These are phyloP conservation scores for Phyllostomus discolor DNA, from an alignment of 2,113 vertebrate species.

Conservation along the genomic window DNA sequence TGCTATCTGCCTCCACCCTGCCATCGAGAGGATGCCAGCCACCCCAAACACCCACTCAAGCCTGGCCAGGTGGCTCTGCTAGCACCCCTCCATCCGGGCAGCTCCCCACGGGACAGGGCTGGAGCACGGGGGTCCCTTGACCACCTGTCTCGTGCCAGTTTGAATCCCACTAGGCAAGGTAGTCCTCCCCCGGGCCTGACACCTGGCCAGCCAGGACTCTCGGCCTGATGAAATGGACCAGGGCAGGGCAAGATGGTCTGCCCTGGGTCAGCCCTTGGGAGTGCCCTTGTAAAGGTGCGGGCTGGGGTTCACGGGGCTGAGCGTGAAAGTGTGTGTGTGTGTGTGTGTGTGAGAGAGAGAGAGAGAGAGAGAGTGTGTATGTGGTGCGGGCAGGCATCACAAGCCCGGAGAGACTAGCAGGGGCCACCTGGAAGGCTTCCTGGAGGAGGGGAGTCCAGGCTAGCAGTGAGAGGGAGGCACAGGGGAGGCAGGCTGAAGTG, in stretches of 20 bases:
- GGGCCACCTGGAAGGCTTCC: constrained; percentile 17
- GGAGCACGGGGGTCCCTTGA: not conserved
- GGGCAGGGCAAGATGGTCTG: not conserved
- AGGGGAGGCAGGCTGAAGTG: not conserved
- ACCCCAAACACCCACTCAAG: not conserved
- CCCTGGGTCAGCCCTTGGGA: not conserved
- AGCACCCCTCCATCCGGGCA: not conserved
- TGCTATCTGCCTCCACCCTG: not conserved
- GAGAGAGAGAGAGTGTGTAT: not conserved
- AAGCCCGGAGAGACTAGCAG: not conserved
- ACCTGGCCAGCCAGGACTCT: not conserved
- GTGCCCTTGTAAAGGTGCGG: not conserved
- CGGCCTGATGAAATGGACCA: not conserved
- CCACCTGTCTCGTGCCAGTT: not conserved
- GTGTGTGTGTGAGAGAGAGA: not conserved
- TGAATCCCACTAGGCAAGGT: not conserved
- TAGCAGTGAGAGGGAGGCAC: not conserved
- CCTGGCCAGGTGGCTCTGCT: not conserved
- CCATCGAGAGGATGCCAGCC: not conserved
- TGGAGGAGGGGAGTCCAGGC: not conserved
- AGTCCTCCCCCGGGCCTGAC: not conserved
- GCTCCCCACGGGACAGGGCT: not conserved
- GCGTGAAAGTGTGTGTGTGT: rapidly evolving
- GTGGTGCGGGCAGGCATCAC: not conserved
- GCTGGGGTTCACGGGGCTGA: not conserved